Evolutionary conservation across 2,888 invertebrate genomes (phyloP).

Genomic region (Leptopilina syphax): DNA sequence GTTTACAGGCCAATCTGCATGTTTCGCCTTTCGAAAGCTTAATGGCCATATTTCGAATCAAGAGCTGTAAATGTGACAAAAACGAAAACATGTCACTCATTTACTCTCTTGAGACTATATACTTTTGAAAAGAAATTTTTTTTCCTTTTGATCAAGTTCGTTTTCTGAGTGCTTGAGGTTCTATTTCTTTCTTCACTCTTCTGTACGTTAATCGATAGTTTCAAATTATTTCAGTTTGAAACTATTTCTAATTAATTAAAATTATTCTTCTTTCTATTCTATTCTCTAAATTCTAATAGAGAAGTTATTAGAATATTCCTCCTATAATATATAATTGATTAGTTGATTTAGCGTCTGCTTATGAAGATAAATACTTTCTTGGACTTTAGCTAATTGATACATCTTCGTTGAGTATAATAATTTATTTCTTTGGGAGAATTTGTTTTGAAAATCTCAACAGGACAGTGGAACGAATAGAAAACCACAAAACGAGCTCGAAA

Average conservation of each 20-base stretch:
- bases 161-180: background rate
- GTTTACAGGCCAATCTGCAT: constrained; percentile 62
- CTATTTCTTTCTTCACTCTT: too few relatives aligned
- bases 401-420: constrained; percentile 13
- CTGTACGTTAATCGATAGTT: too few relatives aligned
- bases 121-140: background rate
- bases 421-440: constrained; percentile 32
- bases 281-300: too few relatives aligned
- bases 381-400: constrained; percentile 27
- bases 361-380: background rate
- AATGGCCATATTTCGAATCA: constrained; percentile 69
- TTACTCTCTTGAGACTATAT: constrained; percentile 48
- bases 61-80: constrained; percentile 69
- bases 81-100: constrained; percentile 66
- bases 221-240: too few relatives aligned
- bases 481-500: constrained; percentile 54
- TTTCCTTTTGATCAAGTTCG: background rate
- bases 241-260: too few relatives aligned
- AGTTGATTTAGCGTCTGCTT: background rate
- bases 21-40: constrained; percentile 59
- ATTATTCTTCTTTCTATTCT: too few relatives aligned
- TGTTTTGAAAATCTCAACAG: constrained; percentile 45
- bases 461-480: constrained; percentile 59
- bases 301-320: too few relatives aligned
- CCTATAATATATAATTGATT: too few relatives aligned